Percentiles rank a stretch among this genome's conserved stretches.
These are phyloP conservation scores for pig (Sus scrofa) DNA, from an alignment of 2,113 vertebrate species.

Conservation along the genomic window T2T-Sscrofa CM000813.6:42468001-42468500, in stretches of 20 bases:
- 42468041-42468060: slow-evolving; percentile 66
- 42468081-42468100: slow-evolving; percentile 72
- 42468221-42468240: not conserved
- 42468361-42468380: not conserved
- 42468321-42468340: not conserved
- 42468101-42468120: not conserved
- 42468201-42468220: not conserved
- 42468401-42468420: not conserved
- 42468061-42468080: slow-evolving; percentile 67
- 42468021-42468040: slow-evolving; percentile 74
- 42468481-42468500: not conserved
- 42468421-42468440: not conserved
- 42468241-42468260: not conserved
- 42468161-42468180: not conserved
- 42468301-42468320: not conserved
- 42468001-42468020: slow-evolving; percentile 57
- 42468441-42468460: not conserved
- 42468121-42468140: slow-evolving; percentile 14
- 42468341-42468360: not conserved
- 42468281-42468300: not conserved
- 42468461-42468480: not conserved
- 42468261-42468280: not conserved
- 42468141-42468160: not conserved
- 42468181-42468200: not conserved
- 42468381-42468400: not conserved